These are phyloP conservation scores for Leptinotarsa undecemlineata DNA, from an alignment of 1,140 invertebrate genomes.

Conservation along the genomic window DNA sequence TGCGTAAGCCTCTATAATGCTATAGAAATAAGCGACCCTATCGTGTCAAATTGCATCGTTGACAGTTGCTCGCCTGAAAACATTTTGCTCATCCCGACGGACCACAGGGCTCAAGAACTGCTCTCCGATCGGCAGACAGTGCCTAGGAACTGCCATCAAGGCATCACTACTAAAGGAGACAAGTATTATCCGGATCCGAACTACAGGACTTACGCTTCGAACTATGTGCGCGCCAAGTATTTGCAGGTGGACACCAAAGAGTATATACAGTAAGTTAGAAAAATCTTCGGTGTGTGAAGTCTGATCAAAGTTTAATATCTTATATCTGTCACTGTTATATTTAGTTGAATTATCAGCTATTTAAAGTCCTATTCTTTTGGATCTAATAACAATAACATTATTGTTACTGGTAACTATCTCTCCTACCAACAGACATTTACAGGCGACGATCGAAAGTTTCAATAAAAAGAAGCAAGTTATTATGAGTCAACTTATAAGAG, in stretches of 20 bases:
- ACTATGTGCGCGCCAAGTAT: slow-evolving; percentile 56
- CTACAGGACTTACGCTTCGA: slow-evolving; percentile 69
- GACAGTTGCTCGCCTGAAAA: slow-evolving; percentile 75
- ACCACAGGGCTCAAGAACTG: slow-evolving; percentile 65
- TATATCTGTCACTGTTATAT: too few species aligned
- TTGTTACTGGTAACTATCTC: too few species aligned
- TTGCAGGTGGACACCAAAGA: slow-evolving; percentile 69
- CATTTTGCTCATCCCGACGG: slow-evolving; percentile 69
- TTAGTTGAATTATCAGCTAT: too few species aligned
- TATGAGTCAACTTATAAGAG: slow-evolving; percentile 25
- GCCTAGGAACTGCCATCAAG: slow-evolving; percentile 66
- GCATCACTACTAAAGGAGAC: slow-evolving; percentile 65
- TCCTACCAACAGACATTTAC: too few species aligned
- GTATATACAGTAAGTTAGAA: slow-evolving; percentile 56
- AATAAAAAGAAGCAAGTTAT: slow-evolving; percentile 31
- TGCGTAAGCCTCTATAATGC: slow-evolving; percentile 68
- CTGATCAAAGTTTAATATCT: too few species aligned
- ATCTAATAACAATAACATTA: too few species aligned
- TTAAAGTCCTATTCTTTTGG: too few species aligned
- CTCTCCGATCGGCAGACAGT: slow-evolving; percentile 62
- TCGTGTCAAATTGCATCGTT: slow-evolving; percentile 83
- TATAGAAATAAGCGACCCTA: slow-evolving; percentile 72
- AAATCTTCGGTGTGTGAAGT: too few species aligned
- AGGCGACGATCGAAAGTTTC: slow-evolving; percentile 20
- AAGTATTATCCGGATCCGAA: slow-evolving; percentile 68